These are phyloP conservation scores for Anguilla rostrata DNA, from an alignment of 2,113 vertebrate genomes.

Conservation along the genomic window DNA sequence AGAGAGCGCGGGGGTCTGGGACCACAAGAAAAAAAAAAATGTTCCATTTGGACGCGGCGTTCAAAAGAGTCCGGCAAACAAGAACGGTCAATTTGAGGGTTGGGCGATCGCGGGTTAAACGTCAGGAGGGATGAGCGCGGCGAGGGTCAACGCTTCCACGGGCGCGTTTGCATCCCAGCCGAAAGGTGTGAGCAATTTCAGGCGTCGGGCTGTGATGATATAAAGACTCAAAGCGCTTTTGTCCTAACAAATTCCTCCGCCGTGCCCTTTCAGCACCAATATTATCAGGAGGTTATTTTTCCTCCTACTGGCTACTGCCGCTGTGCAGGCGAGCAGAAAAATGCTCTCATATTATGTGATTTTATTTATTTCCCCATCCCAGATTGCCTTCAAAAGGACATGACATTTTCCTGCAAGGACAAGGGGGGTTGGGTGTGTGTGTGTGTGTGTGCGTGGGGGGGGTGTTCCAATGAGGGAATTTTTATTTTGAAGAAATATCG, in stretches of 20 bases:
- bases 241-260: conserved; percentile 56
- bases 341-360: neutral
- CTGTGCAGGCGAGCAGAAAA: neutral
- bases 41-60: conserved; percentile 73
- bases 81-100: conserved; percentile 72
- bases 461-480: no score
- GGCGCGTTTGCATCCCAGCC: conserved; percentile 56
- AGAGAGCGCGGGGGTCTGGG: conserved; percentile 35
- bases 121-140: conserved; percentile 65
- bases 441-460: no score
- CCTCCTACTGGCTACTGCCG: neutral
- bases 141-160: conserved; percentile 59
- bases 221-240: conserved; percentile 23
- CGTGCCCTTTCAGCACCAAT: conserved; percentile 33
- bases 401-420: neutral
- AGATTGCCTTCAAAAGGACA: neutral
- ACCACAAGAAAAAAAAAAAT: conserved; percentile 49
- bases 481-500: no score
- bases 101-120: conserved; percentile 65
- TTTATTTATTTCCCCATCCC: neutral
- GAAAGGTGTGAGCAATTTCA: conserved; percentile 61
- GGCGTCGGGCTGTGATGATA: conserved; percentile 62
- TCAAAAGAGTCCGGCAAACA: conserved; percentile 74
- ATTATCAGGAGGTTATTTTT: conserved; percentile 5
- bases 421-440: neutral